Conservation (phyloP, 1,140 invertebrate genomes). For the Sitobion miscanthi region DNA sequence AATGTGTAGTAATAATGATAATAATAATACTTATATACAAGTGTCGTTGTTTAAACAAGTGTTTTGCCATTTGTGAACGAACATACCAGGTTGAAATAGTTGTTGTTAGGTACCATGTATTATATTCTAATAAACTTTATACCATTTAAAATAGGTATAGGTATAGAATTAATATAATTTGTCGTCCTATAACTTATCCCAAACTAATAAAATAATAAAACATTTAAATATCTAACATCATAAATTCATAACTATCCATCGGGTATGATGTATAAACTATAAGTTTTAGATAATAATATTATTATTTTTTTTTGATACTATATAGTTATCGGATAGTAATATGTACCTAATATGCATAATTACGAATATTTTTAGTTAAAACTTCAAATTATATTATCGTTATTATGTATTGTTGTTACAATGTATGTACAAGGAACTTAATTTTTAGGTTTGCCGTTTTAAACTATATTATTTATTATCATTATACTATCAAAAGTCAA, state of each 20-base stretch:
- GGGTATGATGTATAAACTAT: not conserved
- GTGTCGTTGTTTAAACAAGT: constrained; percentile 50
- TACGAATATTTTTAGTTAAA: not conserved
- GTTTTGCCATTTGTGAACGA: constrained; percentile 51
- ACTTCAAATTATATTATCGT: not conserved
- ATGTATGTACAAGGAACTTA: not conserved
- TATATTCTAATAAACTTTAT: not conserved
- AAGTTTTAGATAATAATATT: not conserved
- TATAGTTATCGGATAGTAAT: too few species aligned
- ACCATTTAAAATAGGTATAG: not conserved
- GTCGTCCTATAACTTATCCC: not conserved
- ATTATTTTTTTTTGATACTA: too few species aligned
- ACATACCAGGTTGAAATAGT: not conserved
- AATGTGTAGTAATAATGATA: not conserved
- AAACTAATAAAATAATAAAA: not conserved
- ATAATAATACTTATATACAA: not conserved
- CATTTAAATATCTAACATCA: not conserved
- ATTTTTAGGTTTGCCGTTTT: not conserved
- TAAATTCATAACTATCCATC: not conserved
- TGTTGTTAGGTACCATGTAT: not conserved
- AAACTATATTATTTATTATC: not conserved
- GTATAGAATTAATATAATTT: not conserved
- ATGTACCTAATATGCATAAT: not conserved
- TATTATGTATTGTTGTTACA: not conserved
- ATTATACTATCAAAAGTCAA: not conserved